Conservation (phyloP, 2,888 invertebrate species). For the Hydraecia micacea region DNA sequence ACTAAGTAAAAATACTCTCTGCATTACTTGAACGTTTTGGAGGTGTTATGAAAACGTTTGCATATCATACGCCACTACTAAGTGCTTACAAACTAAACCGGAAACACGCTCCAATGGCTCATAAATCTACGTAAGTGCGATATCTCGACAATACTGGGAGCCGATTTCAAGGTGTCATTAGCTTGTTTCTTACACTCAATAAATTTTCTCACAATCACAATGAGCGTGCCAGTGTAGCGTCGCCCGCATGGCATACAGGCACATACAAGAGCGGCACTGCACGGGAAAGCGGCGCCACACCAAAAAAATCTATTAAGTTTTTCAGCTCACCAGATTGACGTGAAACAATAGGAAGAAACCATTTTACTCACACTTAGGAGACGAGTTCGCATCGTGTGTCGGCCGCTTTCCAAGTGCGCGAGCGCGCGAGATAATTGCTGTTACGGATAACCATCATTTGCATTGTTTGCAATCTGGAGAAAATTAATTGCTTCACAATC, state of each 20-base stretch:
- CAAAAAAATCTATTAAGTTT: conserved; percentile 74
- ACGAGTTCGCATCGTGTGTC: conserved; percentile 77
- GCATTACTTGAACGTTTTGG: conserved; percentile 28
- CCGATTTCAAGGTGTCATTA: conserved; percentile 73
- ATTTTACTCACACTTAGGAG: conserved; percentile 82
- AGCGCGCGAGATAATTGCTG: conserved; percentile 81
- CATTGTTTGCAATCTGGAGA: conserved; percentile 87
- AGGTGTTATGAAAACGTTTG: conserved; percentile 50
- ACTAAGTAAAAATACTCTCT: conserved; percentile 48
- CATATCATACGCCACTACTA: conserved; percentile 39
- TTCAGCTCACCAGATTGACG: conserved; percentile 74
- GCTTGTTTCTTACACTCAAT: conserved; percentile 68
- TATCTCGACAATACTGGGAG: conserved; percentile 75
- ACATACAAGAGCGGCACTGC: conserved; percentile 62
- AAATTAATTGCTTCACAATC: conserved; percentile 85
- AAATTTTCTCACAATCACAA: conserved; percentile 74
- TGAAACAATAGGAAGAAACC: conserved; percentile 88
- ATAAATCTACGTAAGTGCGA: conserved; percentile 58
- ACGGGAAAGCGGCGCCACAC: conserved; percentile 82
- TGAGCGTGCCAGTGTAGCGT: conserved; percentile 42
- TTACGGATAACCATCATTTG: conserved; percentile 87
- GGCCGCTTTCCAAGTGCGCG: conserved; percentile 84
- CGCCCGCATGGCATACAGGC: conserved; percentile 32
- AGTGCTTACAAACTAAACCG: conserved; percentile 63
- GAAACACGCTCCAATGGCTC: conserved; percentile 59